A percentile compares a stretch with the other conserved stretches of the same genome.
phyloP scores from a whole-genome alignment of 1,140 invertebrate species.

The Oscheius sp. region DNA sequence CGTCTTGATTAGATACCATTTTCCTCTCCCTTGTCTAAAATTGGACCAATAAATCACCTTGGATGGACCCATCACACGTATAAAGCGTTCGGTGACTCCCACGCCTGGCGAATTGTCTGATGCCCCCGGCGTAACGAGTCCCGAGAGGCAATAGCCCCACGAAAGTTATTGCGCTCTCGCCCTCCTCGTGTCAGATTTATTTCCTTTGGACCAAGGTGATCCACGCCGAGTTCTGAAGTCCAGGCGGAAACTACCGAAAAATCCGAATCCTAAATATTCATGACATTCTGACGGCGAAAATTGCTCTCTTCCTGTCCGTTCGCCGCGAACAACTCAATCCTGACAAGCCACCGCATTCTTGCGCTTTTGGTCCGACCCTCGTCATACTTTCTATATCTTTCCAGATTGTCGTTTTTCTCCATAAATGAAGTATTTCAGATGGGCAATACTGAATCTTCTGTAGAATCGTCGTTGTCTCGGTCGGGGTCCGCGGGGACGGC shows the following conservation, averaged over 20 bases:
- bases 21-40: too few species aligned
- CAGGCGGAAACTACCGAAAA: too few species aligned
- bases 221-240: too few species aligned
- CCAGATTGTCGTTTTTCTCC: neutral
- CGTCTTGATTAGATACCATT: too few species aligned
- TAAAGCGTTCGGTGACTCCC: too few species aligned
- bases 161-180: neutral
- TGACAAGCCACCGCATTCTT: too few species aligned
- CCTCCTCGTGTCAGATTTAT: conserved; percentile 6
- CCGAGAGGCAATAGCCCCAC: neutral
- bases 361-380: neutral
- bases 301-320: neutral
- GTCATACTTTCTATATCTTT: neutral
- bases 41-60: too few species aligned
- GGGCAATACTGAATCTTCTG: neutral
- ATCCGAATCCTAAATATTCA: conserved; percentile 2
- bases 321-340: too few species aligned
- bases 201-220: neutral
- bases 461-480: neutral
- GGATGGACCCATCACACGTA: too few species aligned
- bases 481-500: neutral
- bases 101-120: too few species aligned
- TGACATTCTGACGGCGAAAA: neutral
- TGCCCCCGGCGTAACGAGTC: neutral
- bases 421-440: neutral